Conservation (phyloP, 2,888 invertebrate genomes). For the Meandrusa payeni region DNA sequence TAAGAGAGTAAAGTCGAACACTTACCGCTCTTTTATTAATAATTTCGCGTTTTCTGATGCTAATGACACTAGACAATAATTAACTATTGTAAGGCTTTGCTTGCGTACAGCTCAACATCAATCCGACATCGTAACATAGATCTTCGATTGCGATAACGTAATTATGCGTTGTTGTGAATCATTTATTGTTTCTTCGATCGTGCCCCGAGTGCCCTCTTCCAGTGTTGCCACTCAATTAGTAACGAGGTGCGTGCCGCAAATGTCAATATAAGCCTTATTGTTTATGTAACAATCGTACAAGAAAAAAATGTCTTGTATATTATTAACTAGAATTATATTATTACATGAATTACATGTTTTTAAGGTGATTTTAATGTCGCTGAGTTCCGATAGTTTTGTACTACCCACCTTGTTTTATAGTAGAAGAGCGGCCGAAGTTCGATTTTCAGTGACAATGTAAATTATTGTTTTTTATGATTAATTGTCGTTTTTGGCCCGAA, state of each 20-base stretch:
- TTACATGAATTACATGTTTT: too few relatives aligned
- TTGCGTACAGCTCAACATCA: constrained; percentile 39
- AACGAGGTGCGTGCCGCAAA: constrained; percentile 16
- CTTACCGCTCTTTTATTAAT: constrained; percentile 19
- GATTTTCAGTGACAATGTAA: too few relatives aligned
- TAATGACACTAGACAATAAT: constrained; percentile 42
- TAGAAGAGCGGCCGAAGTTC: too few relatives aligned
- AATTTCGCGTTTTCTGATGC: constrained; percentile 4
- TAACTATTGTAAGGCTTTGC: constrained; percentile 38
- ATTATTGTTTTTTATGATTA: too few relatives aligned
- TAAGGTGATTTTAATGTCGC: too few relatives aligned
- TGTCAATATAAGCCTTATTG: constrained; percentile 8
- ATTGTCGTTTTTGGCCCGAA: too few relatives aligned
- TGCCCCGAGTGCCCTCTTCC: constrained; percentile 46
- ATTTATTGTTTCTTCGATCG: constrained; percentile 47
- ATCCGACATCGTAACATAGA: constrained; percentile 39
- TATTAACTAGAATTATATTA: too few relatives aligned
- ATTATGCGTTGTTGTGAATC: constrained; percentile 43
- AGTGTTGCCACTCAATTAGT: constrained; percentile 36
- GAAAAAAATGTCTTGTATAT: constrained; percentile 19
- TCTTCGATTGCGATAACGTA: constrained; percentile 41
- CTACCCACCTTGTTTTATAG: too few relatives aligned
- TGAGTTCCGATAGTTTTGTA: too few relatives aligned
- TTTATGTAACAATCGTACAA: constrained; percentile 12
- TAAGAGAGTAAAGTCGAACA: too few relatives aligned